Evolutionary conservation across 2,797 vertebrate genomes (phyloP), one percentile per base, ranked within the genome.

Genomic region (Gymnoscopelus braueri): DNA sequence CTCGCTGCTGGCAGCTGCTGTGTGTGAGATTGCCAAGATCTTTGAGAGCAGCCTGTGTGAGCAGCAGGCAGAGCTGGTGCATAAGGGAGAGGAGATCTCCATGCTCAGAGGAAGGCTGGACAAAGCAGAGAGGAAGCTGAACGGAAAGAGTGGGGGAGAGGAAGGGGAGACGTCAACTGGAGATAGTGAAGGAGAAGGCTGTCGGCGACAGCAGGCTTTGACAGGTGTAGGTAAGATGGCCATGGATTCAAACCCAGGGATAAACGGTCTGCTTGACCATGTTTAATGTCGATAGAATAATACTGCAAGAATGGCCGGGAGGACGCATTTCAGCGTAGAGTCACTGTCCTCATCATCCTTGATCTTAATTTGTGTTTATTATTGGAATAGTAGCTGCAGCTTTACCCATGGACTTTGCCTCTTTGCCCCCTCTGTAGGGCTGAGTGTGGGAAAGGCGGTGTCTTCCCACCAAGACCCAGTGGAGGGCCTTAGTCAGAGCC

Each of bases 1-100:
- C 83, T 91, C 91, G 0, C 72, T 93, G 8, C 75, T 93, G 71
- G 91, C 90, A 9, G 90, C 91, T 0, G 92, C 91, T 0, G 91
- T 92, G 48, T 92, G 89, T 59, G 92, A 93, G 78, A 93, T 93
- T 71, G 91, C 91, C 74, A 92, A 91, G 82, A 88, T 93, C 67
- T 92, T 92, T 15, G 92, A 93, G 71, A 81, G 86, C 82, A 91
- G 90, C 84, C 82, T 93, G 81, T 90, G 89, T 19, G 87, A 91
- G 24, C 90, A 92, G 76, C 92, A 93, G 85, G 90, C 80, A 61
- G 89, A 88, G 80, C 87, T 93, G 65, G 83, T 63, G 47, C 89
- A 89, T 59, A 91, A 84, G 49, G 79, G 78, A 0, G 67, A 86
- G 78, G 90, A 93, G 83, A 84, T 93, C 71, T 85, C 84, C 71